Percentiles rank a stretch among this genome's conserved stretches.
phyloP scores from a whole-genome alignment of 2,113 vertebrate genomes.

The Myanophis thanlyinensis region DNA sequence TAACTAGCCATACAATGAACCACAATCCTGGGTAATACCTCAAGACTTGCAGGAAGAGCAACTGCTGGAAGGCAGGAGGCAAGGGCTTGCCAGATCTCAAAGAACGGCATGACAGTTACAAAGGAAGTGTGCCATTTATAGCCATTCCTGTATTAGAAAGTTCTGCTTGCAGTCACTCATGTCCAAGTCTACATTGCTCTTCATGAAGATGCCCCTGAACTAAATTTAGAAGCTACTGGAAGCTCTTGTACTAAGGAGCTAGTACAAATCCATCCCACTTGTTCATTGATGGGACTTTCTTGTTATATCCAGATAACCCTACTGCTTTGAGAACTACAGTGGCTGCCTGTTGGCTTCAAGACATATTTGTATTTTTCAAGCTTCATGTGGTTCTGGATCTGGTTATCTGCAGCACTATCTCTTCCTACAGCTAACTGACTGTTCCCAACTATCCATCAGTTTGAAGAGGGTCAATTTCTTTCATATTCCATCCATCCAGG shows the following conservation, averaged over 20 bases:
- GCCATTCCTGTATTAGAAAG: neutral
- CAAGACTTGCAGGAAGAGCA: neutral
- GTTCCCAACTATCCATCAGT: neutral
- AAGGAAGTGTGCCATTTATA: neutral
- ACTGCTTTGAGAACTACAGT: neutral
- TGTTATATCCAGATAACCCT: neutral
- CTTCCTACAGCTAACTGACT: neutral
- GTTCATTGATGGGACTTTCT: neutral
- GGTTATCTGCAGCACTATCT: neutral
- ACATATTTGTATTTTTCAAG: neutral
- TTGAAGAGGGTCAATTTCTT: neutral
- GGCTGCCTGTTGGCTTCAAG: neutral
- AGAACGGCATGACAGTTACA: neutral
- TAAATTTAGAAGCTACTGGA: neutral
- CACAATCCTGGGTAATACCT: neutral
- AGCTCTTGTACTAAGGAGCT: neutral
- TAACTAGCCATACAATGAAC: neutral
- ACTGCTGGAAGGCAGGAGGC: neutral
- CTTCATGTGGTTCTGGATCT: neutral
- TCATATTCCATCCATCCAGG: neutral
- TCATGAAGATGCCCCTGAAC: neutral
- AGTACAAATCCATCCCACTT: neutral
- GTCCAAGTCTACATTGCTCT: neutral
- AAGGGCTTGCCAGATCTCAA: neutral
- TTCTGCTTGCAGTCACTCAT: neutral